Evolutionary conservation across 2,113 vertebrate genomes (phyloP).

Genomic region (Melanocharis versteri): DNA sequence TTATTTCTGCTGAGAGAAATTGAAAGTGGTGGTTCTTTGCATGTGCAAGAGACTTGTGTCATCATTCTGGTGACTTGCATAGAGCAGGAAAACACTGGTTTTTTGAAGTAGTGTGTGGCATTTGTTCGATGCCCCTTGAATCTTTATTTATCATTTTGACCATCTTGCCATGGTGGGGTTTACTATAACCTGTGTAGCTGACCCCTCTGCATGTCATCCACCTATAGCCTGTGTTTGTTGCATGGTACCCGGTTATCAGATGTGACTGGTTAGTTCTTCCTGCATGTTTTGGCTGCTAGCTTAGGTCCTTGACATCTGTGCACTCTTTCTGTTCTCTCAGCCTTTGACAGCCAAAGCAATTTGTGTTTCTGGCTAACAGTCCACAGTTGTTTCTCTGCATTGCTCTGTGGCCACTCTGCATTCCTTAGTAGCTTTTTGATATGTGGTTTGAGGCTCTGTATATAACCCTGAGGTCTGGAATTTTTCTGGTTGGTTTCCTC

Average conservation of each 20-base stretch:
- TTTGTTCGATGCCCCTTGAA: neutral
- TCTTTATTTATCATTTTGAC: neutral
- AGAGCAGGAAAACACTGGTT: neutral
- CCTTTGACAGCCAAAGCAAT: neutral
- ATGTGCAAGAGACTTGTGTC: neutral
- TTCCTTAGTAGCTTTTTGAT: neutral
- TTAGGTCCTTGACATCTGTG: neutral
- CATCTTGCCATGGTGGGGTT: neutral
- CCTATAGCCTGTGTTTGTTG: neutral
- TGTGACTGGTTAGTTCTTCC: neutral
- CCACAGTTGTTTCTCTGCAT: neutral
- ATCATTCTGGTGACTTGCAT: neutral
- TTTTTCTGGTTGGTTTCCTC: neutral
- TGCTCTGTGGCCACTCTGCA: neutral
- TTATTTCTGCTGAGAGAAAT: neutral
- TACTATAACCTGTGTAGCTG: neutral
- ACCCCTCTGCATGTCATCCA: neutral
- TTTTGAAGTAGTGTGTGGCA: neutral
- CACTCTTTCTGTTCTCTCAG: neutral
- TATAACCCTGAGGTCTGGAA: neutral
- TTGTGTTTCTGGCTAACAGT: neutral
- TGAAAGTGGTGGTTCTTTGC: neutral
- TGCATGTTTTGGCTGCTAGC: neutral
- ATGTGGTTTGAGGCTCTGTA: neutral
- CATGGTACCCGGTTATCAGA: neutral